Evolutionary conservation across 2,113 vertebrate genomes (phyloP).

Genomic region (Corythoichthys haematopterus): DNA sequence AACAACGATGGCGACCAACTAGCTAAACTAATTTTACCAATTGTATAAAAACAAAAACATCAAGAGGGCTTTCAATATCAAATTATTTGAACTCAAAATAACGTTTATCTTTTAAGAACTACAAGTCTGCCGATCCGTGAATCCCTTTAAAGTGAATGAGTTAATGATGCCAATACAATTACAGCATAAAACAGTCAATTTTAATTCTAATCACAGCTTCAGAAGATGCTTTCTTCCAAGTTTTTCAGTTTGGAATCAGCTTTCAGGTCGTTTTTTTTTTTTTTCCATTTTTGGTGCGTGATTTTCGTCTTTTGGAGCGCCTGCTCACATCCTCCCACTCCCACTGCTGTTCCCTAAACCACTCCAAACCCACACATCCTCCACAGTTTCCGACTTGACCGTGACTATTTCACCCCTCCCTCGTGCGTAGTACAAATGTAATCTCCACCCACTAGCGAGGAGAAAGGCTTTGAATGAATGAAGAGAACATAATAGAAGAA

Average conservation of each 20-base stretch:
- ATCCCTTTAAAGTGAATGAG: too few species aligned
- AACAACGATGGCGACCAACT: too few species aligned
- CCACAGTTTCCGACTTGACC: conserved; percentile 35
- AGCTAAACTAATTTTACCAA: too few species aligned
- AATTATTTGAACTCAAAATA: too few species aligned
- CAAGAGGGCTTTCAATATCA: too few species aligned
- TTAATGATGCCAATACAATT: too few species aligned
- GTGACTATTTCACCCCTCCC: conserved; percentile 28
- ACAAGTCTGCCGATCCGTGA: too few species aligned
- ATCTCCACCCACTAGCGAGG: conserved; percentile 30
- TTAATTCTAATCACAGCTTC: background rate
- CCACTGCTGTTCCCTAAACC: conserved; percentile 29
- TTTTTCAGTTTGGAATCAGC: conserved; percentile 11
- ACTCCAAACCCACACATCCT: conserved; percentile 46
- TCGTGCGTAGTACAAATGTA: conserved; percentile 24
- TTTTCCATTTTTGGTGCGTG: background rate
- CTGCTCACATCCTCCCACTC: conserved; percentile 49
- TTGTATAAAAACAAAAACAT: too few species aligned
- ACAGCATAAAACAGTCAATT: too few species aligned
- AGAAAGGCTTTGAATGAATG: conserved; percentile 7
- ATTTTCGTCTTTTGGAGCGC: conserved; percentile 37
- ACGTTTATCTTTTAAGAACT: too few species aligned
- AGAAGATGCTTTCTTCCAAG: conserved; percentile 4
- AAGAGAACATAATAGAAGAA: conserved; percentile 16
- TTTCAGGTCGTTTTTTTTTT: conserved; percentile 19